These are phyloP conservation scores for Adelognathus sp. DNA, from an alignment of 2,888 invertebrate species.

Conservation along the genomic window DNA sequence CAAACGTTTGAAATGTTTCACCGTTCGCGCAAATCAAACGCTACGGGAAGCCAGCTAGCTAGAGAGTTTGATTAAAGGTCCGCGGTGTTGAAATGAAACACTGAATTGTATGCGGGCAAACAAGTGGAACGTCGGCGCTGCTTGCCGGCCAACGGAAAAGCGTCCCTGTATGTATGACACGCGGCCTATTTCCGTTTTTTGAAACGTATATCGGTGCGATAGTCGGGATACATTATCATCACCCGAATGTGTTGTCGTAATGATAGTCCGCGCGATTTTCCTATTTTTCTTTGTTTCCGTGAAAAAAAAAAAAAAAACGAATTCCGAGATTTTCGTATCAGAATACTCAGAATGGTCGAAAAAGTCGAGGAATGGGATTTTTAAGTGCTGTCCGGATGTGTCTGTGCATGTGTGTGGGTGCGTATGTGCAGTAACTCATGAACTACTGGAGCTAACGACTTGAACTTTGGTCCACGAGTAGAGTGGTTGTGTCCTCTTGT, in stretches of 20 bases:
- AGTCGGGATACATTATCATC: constrained; percentile 13
- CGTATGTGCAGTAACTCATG: too few species aligned
- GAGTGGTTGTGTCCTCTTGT: too few species aligned
- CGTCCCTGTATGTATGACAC: neutral
- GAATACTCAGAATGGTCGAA: too few species aligned
- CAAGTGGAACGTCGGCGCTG: constrained; percentile 24
- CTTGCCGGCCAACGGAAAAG: neutral
- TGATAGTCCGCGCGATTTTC: neutral
- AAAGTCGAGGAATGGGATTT: too few species aligned
- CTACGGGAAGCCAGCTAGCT: constrained; percentile 3
- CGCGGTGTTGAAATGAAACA: constrained; percentile 35
- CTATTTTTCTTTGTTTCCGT: neutral
- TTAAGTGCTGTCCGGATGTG: too few species aligned
- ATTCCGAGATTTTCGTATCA: too few species aligned
- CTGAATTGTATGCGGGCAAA: constrained; percentile 31
- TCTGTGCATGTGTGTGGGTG: too few species aligned
- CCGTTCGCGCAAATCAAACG: constrained; percentile 39
- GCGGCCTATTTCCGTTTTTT: neutral
- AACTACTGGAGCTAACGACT: too few species aligned
- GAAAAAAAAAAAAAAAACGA: neutral
- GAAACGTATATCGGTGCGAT: neutral
- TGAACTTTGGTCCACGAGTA: too few species aligned
- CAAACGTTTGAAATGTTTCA: constrained; percentile 8
- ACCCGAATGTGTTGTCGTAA: constrained; percentile 15
- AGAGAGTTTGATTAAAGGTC: constrained; percentile 38